Evolutionary conservation across 1,140 invertebrate genomes (phyloP).

Genomic region (Pteromalus puparum): DNA sequence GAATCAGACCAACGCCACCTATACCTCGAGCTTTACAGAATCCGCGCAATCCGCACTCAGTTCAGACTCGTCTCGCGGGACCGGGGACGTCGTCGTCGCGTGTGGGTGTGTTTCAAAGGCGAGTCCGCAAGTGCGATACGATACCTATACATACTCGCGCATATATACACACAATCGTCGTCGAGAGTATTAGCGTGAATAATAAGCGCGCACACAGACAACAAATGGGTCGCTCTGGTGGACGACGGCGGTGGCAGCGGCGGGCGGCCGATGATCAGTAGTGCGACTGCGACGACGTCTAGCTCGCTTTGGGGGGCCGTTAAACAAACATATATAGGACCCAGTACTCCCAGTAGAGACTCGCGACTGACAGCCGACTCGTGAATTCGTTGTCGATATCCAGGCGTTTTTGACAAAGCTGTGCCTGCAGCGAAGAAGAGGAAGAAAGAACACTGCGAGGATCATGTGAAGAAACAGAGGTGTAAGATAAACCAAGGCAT

Average conservation of each 20-base stretch:
- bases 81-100: background rate
- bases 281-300: background rate
- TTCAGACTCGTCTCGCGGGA: background rate
- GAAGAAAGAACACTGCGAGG: too few relatives aligned
- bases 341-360: too few relatives aligned
- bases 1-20: background rate
- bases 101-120: background rate
- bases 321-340: too few relatives aligned
- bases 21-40: background rate
- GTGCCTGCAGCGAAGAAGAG: too few relatives aligned
- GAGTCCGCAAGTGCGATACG: background rate
- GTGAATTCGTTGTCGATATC: too few relatives aligned
- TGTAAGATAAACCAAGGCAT: background rate
- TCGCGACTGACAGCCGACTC: too few relatives aligned
- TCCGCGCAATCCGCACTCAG: background rate
- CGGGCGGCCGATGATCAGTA: background rate
- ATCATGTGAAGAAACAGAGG: too few relatives aligned
- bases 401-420: too few relatives aligned
- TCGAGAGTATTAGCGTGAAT: background rate
- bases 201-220: background rate
- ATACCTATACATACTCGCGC: too few relatives aligned
- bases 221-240: constrained; percentile 37
- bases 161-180: too few relatives aligned
- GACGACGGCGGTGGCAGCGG: background rate
- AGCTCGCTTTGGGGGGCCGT: background rate